phyloP scores from a whole-genome alignment of 2,888 invertebrate species.

The Miltochrista miniata region DNA sequence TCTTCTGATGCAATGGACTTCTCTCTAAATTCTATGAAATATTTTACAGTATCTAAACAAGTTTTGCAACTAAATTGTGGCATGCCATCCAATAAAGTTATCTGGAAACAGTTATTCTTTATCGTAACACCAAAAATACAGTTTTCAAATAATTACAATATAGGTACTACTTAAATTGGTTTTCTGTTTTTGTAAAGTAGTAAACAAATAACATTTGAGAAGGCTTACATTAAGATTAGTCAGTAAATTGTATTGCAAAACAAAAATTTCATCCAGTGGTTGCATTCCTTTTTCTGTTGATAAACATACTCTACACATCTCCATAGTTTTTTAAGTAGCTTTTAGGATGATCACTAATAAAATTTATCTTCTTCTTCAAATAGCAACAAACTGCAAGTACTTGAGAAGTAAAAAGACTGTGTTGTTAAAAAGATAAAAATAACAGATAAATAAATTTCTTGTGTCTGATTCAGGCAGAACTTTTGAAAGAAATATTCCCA shows the following conservation, averaged over 20 bases:
- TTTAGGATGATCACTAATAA: too few relatives aligned
- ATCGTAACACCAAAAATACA: too few relatives aligned
- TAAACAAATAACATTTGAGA: background rate
- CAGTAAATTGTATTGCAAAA: conserved; percentile 55
- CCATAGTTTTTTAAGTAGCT: conserved; percentile 33
- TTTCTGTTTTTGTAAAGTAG: background rate
- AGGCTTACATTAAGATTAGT: conserved; percentile 60
- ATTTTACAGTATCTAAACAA: conserved; percentile 47
- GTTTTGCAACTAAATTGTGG: conserved; percentile 53
- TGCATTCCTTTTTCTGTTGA: conserved; percentile 40
- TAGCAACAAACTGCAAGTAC: too few relatives aligned
- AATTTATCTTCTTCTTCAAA: too few relatives aligned
- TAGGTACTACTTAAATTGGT: background rate
- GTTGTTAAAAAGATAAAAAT: too few relatives aligned
- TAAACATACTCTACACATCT: conserved; percentile 63
- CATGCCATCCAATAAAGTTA: conserved; percentile 47
- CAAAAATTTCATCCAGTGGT: conserved; percentile 46
- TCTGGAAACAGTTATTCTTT: conserved; percentile 40
- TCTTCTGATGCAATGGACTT: conserved; percentile 49
- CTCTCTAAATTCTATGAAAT: conserved; percentile 54
- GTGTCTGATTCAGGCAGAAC: too few relatives aligned
- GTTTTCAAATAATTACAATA: too few relatives aligned
- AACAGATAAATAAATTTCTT: too few relatives aligned
- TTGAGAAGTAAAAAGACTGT: too few relatives aligned
- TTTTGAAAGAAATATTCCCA: too few relatives aligned